Evolutionary conservation across 2,797 vertebrate genomes (phyloP), one percentile per base, ranked within the genome.

Genomic region (Falco rusticolus): DNA sequence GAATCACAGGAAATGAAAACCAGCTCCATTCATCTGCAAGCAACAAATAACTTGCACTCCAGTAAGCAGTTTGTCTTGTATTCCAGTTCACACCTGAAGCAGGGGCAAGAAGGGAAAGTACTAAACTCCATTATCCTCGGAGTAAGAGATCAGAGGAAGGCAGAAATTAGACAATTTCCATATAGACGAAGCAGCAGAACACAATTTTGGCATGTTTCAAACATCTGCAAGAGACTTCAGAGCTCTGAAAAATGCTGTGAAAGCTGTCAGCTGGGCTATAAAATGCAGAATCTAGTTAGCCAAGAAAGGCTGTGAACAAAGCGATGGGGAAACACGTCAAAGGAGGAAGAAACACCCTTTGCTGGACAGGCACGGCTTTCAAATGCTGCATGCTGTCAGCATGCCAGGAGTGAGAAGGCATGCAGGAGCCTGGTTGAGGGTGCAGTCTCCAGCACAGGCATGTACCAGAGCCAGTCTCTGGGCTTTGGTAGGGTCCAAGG

Each of bases 91-190:
- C 77, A 94, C 80, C 90, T 96, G 85, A 74, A 94, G 34, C 89
- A 84, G 87, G 72, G 71, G 51, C 85, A 97, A 95, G 80, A 94
- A 97, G 89, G 48, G 56, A 89, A 93, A 84, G 82, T 64, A 94
- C 60, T 41, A 93, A 96, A 96, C 89, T 41, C 94, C 76, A 84
- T 96, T 89, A 94, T 93, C 75, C 63, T 84, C 70, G 77, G 94
- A 94, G 85, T 84, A 90, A 87, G 90, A 97, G 94, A 96, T 87
- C 90, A 94, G 91, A 94, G 77, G 70, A 53, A 94, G 80, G 80
- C 72, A 94, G 96, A 94, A 94, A 96, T 94, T 60, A 95, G 70
- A 87, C 90, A 86, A 95, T 96, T 96, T 95, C 94, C 91, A 94
- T 94, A 94, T 94, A 96, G 94, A 96, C 45, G 51, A 96, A 96